These are phyloP conservation scores for Rhagologus leucostigma DNA, from an alignment of 2,113 vertebrate genomes.

Conservation along the genomic window DNA sequence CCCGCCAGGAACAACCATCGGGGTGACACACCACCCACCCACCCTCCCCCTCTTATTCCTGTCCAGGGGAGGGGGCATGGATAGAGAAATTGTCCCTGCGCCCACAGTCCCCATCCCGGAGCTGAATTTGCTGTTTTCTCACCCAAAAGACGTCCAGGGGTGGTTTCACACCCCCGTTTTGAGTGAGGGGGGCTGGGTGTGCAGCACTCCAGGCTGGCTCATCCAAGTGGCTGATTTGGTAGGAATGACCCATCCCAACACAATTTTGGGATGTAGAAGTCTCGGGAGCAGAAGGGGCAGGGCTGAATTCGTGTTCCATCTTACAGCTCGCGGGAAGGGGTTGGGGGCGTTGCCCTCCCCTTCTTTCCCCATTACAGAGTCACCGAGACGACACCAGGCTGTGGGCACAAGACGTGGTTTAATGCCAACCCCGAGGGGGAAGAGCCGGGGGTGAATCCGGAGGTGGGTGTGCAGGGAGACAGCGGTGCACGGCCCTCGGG, in stretches of 20 bases:
- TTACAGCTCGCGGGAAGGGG: fast-evolving
- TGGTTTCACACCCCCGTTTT: fast-evolving
- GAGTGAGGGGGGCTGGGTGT: neutral
- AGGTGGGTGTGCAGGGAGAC: neutral
- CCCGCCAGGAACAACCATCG: neutral
- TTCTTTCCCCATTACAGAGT: neutral
- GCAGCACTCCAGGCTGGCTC: neutral
- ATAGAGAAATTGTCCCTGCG: fast-evolving
- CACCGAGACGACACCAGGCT: fast-evolving
- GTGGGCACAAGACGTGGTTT: neutral
- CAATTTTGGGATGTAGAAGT: neutral
- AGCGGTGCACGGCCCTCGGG: neutral
- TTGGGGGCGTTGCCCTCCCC: neutral
- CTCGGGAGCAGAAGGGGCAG: neutral
- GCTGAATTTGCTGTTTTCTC: neutral
- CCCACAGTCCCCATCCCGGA: fast-evolving
- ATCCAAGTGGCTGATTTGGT: fast-evolving
- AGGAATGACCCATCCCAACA: neutral
- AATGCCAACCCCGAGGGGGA: neutral
- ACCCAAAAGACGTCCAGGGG: neutral
- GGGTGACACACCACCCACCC: neutral
- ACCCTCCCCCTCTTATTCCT: neutral
- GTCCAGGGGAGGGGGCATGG: too few relatives aligned
- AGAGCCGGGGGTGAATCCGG: neutral
- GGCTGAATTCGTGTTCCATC: fast-evolving